Conservation (phyloP, 2,113 vertebrate species). For the Macaca mulatta region DNA sequence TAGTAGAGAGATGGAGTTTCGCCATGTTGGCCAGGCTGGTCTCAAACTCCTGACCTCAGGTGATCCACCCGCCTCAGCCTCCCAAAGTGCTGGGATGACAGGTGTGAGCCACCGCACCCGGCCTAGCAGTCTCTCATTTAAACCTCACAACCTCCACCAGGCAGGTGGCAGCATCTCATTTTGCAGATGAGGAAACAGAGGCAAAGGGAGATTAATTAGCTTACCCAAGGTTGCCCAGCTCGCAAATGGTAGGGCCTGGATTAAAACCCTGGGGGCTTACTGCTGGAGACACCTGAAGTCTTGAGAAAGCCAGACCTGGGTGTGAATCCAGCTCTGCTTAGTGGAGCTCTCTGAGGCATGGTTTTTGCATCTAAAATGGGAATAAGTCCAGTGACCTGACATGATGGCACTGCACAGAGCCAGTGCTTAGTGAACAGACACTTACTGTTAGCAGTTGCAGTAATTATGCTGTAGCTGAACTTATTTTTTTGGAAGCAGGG, state of each 20-base stretch:
- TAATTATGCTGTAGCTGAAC: not conserved
- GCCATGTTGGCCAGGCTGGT: no score
- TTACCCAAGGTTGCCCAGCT: not conserved
- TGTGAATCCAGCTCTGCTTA: constrained; percentile 67
- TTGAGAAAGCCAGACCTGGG: constrained; percentile 77
- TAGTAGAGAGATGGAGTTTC: no score
- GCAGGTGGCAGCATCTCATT: no score
- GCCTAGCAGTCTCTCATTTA: not conserved
- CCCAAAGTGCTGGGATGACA: no score
- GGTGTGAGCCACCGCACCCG: no score
- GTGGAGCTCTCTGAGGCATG: not conserved
- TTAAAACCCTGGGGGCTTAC: not conserved
- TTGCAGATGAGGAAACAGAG: not conserved
- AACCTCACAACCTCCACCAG: not conserved
- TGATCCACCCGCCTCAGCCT: no score
- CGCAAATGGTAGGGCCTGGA: not conserved
- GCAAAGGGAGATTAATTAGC: not conserved
- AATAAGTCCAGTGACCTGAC: not conserved
- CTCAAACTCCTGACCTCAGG: no score
- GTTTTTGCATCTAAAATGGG: not conserved
- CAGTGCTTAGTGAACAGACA: no score
- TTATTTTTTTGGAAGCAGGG: no score
- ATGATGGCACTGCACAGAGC: not conserved
- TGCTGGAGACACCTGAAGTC: not conserved
- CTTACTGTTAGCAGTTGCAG: not conserved